Base-by-base conservation (phyloP, 2,888 invertebrate species). In the Achlya flavicornis region DNA sequence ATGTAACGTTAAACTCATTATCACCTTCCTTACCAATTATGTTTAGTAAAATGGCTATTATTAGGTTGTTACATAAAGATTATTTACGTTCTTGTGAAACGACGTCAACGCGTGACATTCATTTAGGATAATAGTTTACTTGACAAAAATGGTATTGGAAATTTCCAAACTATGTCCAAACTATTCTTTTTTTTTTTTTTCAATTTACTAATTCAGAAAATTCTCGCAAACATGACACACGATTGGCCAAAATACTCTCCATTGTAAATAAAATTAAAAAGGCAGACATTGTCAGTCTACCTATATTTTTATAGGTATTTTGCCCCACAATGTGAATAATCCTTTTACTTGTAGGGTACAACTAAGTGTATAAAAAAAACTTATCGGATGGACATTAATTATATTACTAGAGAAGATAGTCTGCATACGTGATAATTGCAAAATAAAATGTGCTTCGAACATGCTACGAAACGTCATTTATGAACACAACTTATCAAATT, bases 391-490 rank as follows among this genome's bases (percentile, higher is more conserved):
- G 1, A 12, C 46, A 46, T 46, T 46, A 2, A n/a, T 12, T 14
- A 46, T 46, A 46, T 46, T 14, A 14, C 14, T 7, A n/a, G 35
- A 35, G 10, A 3, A 38, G 11, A 38, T 10, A 48, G 46, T 16
- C 16, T 48, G 19, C 19, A 19, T 19, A 19, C 19, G 19, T 7
- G 53, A 53, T 19, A 53, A 19, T 53, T 53, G 14, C 19, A 14
- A 53, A 53, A 53, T 53, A 19, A 46, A 53, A 53, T 53, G 53
- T 53, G 19, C 16, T 53, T 10, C 19, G 48, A 16, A 48, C 16
- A 48, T 48, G 48, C 48, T n/a, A 48, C 16, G 16, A 48, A 48
- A 48, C 48, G 48, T 48, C 48, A 48, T 6, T 48, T 48, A 48
- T 53, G 7, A 53, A 8, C 1, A 53, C 16, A 53, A 19, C 7